A percentile compares a stretch with the other conserved stretches of the same genome.
Evolutionary conservation across 1,140 invertebrate genomes (phyloP).

Genomic region (Diabrotica virgifera): DNA sequence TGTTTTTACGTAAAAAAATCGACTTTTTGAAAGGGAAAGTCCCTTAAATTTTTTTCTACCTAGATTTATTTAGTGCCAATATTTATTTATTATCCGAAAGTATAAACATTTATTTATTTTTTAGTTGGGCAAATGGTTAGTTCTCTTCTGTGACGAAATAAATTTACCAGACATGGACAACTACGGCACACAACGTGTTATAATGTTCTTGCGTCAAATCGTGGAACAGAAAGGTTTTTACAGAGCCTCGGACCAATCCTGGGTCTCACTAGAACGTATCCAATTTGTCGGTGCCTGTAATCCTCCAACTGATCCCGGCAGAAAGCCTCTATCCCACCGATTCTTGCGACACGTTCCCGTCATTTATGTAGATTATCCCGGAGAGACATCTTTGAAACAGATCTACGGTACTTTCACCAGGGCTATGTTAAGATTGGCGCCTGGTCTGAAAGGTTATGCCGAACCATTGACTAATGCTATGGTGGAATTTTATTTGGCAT

Average conservation of each 20-base stretch:
- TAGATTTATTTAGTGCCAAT: too few relatives aligned
- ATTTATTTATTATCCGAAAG: too few relatives aligned
- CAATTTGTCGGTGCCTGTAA: constrained; percentile 99
- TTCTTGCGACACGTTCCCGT: constrained; percentile 95
- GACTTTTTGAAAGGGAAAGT: too few relatives aligned
- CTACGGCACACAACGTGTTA: constrained; percentile 97
- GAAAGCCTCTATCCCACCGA: constrained; percentile 94
- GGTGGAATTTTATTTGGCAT: constrained; percentile 97
- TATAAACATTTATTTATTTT: constrained; percentile 22
- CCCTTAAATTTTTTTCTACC: too few relatives aligned
- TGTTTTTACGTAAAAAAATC: too few relatives aligned
- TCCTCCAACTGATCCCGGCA: constrained; percentile 98
- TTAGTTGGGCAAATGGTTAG: constrained; percentile 95
- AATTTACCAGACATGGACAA: constrained; percentile 99
- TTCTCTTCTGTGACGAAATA: constrained; percentile 99
- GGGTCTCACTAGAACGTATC: constrained; percentile 95
- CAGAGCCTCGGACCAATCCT: constrained; percentile 90
- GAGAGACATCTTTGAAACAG: constrained; percentile 94
- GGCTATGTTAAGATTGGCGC: constrained; percentile 93
- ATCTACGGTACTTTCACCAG: constrained; percentile 98
- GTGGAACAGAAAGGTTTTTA: constrained; percentile 94
- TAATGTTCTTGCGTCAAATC: constrained; percentile 95
- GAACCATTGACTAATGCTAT: constrained; percentile 97
- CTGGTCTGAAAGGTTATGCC: constrained; percentile 85
- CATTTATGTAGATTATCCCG: constrained; percentile 99